These are phyloP conservation scores for Drosophila rellima DNA, from an alignment of 2,888 invertebrate species.

Conservation along the genomic window DNA sequence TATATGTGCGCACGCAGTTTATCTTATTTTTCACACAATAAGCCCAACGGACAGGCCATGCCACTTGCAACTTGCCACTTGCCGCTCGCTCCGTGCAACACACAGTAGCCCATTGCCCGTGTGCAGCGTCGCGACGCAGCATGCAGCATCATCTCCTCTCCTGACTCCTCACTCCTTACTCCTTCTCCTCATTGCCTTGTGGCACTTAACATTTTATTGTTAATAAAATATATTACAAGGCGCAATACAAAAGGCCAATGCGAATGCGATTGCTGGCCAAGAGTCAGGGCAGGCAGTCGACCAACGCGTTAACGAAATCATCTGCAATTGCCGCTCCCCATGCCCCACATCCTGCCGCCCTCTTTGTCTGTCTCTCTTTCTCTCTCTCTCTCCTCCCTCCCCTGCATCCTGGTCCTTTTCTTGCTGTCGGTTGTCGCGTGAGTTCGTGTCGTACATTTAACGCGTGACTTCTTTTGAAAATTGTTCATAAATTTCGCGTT, in stretches of 20 bases:
- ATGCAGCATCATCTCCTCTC: conserved; percentile 27
- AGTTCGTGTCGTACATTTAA: conserved; percentile 80
- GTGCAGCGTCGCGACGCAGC: conserved; percentile 36
- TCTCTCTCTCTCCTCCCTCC: neutral
- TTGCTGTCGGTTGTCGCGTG: conserved; percentile 67
- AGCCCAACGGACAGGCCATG: conserved; percentile 55
- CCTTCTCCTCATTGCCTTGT: conserved; percentile 44
- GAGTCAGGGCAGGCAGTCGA: conserved; percentile 28
- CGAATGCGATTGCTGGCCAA: conserved; percentile 36
- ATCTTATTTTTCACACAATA: conserved; percentile 79
- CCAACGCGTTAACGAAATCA: conserved; percentile 79
- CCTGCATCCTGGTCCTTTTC: conserved; percentile 2
- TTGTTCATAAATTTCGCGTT: conserved; percentile 82
- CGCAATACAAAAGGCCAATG: conserved; percentile 76
- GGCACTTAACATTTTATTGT: conserved; percentile 83
- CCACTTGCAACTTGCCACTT: conserved; percentile 31
- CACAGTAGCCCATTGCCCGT: conserved; percentile 51
- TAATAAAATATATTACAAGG: conserved; percentile 81
- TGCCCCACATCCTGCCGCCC: conserved; percentile 14
- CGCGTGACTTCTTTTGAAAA: conserved; percentile 78
- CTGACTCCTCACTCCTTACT: neutral
- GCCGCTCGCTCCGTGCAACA: conserved; percentile 24
- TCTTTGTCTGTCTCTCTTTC: neutral
- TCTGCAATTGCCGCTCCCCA: conserved; percentile 57
- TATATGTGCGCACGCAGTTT: conserved; percentile 85